Base-by-base conservation (phyloP, 2,113 vertebrate genomes). In the Carollia perspicillata region DNA sequence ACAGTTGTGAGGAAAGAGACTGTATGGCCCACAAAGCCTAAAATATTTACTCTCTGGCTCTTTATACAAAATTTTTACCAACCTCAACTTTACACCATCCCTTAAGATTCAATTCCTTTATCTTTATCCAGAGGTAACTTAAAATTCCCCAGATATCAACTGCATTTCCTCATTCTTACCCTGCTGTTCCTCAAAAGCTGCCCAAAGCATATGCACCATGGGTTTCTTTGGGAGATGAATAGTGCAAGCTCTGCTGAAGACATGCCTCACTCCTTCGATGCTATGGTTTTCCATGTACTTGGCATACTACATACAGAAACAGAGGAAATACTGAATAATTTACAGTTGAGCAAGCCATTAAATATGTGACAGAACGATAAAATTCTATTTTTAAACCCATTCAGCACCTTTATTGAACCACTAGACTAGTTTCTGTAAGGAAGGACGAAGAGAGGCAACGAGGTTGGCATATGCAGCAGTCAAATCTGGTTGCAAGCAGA, bases 361-460 rank as follows among this genome's bases (percentile, higher is more conserved):
- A 99, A 99, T 99, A 99, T 99, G 99, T 99, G 99, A 99, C 99
- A 99, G 99, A 99, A 99, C 99, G 99, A 99, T 99, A 99, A 99
- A 99, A 99, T 99, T 99, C 99, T 99, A 99, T 99, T 99, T 99
- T 99, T 99, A 99, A 99, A 99, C 99, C 99, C 99, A 99, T 99
- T 99, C 99, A 99, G 99, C 99, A 99, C 99, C 99, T 99, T 99
- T 99, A 99, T 99, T 99, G 99, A 99, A 99, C 99, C 99, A 99
- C 99, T 99, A 99, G 99, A 99, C 99, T 99, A 99, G 99, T 99
- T 99, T 99, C 99, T 99, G 99, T 99, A 99, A 99, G 99, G 99
- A 99, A 99, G 99, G 99, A 99, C 99, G 99, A 99, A 99, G 99
- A 99, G 99, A 99, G 99, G 99, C 99, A 99, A 99, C 99, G 99